These are phyloP conservation scores for Tachystola acroxantha DNA, from an alignment of 2,888 invertebrate species.

Conservation along the genomic window DNA sequence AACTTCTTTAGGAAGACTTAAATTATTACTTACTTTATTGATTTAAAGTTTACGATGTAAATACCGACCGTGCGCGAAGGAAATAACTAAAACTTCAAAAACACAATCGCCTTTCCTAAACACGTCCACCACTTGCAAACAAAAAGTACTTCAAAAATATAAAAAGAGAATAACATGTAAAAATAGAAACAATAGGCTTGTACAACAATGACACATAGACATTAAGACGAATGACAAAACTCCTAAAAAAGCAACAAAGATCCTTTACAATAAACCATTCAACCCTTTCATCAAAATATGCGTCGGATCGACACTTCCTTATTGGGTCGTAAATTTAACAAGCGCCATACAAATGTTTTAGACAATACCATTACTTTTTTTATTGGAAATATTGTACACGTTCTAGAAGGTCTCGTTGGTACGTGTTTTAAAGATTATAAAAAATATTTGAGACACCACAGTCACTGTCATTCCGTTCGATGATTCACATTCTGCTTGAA, in stretches of 20 bases:
- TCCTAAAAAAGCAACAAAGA: constrained; percentile 56
- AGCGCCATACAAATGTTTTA: constrained; percentile 33
- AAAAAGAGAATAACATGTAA: constrained; percentile 55
- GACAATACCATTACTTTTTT: constrained; percentile 18
- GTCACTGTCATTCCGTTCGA: too few relatives aligned
- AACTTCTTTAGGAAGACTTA: too few relatives aligned
- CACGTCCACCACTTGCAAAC: constrained; percentile 22
- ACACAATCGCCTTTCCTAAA: too few relatives aligned
- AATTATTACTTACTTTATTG: too few relatives aligned
- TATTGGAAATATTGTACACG: background rate
- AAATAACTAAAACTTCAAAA: too few relatives aligned
- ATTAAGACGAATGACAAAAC: constrained; percentile 48
- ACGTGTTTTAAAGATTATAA: background rate
- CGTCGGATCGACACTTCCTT: constrained; percentile 67
- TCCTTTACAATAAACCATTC: constrained; percentile 58
- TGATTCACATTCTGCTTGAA: too few relatives aligned
- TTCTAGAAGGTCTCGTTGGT: background rate
- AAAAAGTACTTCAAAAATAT: constrained; percentile 57
- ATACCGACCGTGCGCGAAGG: too few relatives aligned
- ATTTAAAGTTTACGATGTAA: too few relatives aligned
- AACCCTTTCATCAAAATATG: constrained; percentile 75
- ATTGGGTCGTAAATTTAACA: constrained; percentile 69
- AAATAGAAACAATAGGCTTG: constrained; percentile 53
- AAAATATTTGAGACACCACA: background rate
- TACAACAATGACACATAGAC: constrained; percentile 53